phyloP scores from a whole-genome alignment of 2,888 invertebrate genomes.

The Eupithecia tripunctaria region DNA sequence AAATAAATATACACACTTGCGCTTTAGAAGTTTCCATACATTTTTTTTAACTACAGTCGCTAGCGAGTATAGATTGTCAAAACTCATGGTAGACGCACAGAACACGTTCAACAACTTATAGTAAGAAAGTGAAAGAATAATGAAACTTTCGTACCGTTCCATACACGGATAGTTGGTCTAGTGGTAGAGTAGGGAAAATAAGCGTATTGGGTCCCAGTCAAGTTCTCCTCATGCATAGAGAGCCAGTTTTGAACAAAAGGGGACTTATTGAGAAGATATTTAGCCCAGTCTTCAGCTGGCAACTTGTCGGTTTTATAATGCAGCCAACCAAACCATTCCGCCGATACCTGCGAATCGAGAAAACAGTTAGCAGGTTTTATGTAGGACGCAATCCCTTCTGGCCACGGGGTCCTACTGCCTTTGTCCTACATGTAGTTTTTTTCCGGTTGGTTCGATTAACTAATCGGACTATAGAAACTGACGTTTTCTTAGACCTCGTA shows the following conservation, averaged over 20 bases:
- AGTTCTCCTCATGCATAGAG: conserved; percentile 61
- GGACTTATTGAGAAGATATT: conserved; percentile 56
- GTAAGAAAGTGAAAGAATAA: not conserved
- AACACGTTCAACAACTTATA: no score
- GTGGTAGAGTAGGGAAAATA: conserved; percentile 69
- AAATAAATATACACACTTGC: no score
- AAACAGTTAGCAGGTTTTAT: not conserved
- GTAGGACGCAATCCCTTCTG: no score
- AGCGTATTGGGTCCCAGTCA: conserved; percentile 58
- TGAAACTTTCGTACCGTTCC: conserved; percentile 62
- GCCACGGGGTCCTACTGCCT: no score
- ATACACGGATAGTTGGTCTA: conserved; percentile 49
- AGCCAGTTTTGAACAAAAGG: conserved; percentile 60
- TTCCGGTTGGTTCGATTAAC: no score
- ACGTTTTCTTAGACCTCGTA: no score
- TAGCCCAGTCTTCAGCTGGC: conserved; percentile 66
- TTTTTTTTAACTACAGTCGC: no score
- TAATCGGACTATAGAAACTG: no score
- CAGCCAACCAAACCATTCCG: conserved; percentile 99
- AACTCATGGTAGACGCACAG: no score
- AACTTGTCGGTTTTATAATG: conserved; percentile 91
- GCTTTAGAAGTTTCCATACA: no score
- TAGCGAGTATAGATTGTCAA: no score
- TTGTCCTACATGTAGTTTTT: no score
- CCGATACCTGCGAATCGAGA: conserved; percentile 87